phyloP scores from a whole-genome alignment of 2,113 vertebrate genomes.

The Actenoides hombroni region DNA sequence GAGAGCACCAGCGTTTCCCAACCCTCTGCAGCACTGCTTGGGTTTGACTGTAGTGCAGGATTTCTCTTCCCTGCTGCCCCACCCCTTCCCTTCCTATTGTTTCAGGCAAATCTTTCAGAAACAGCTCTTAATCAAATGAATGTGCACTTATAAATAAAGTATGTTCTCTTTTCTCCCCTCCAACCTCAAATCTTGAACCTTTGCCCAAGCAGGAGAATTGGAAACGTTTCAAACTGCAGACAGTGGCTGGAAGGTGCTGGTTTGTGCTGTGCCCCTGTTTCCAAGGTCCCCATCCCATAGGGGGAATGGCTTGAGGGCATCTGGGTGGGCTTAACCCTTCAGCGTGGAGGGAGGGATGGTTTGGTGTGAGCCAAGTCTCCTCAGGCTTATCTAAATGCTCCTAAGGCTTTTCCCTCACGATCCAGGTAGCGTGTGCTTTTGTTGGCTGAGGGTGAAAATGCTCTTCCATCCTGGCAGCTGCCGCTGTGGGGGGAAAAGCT shows the following conservation, averaged over 20 bases:
- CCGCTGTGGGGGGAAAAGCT: background rate
- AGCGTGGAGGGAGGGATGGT: background rate
- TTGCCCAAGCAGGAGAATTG: background rate
- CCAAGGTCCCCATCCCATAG: background rate
- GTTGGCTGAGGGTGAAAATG: background rate
- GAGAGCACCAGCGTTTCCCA: background rate
- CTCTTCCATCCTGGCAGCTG: background rate
- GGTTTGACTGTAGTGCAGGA: background rate
- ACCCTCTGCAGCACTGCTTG: background rate
- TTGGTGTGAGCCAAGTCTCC: background rate
- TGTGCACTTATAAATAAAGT: constrained; percentile 39
- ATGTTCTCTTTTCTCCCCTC: background rate
- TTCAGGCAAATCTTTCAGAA: constrained; percentile 2
- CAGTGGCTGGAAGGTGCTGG: accelerated
- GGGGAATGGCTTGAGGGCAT: background rate
- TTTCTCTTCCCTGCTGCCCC: background rate
- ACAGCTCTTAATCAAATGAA: constrained; percentile 43
- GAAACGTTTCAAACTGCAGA: background rate
- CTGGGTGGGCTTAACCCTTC: background rate
- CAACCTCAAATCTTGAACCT: background rate
- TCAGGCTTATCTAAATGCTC: background rate
- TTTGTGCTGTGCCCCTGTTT: background rate
- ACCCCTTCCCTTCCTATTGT: background rate
- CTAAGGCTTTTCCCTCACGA: accelerated
- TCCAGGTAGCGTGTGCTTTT: background rate